A percentile compares a stretch with the other conserved stretches of the same genome.
phyloP scores from a whole-genome alignment of 2,888 invertebrate species.

The Isotomurus palustris region DNA sequence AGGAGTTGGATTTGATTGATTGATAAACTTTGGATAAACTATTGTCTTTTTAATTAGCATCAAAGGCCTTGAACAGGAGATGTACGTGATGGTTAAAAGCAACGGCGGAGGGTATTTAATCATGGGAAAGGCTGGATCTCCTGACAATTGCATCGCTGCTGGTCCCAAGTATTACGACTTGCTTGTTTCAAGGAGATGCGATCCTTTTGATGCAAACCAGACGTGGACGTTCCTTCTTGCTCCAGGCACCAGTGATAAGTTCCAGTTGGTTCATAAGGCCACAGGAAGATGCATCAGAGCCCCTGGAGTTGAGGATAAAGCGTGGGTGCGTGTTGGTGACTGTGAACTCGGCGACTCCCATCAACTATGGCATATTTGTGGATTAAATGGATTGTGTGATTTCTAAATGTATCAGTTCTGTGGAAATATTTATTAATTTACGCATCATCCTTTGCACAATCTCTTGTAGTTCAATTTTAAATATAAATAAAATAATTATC shows the following conservation, averaged over 20 bases:
- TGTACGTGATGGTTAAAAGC: conserved; percentile 30
- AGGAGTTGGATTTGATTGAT: not conserved
- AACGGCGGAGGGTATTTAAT: conserved; percentile 30
- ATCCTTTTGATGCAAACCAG: conserved; percentile 26
- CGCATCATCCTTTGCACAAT: too few species aligned
- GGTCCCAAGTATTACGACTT: conserved; percentile 29
- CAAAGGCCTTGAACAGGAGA: conserved; percentile 32
- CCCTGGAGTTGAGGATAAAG: conserved; percentile 28
- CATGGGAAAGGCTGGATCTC: conserved; percentile 28
- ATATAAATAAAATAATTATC: too few species aligned
- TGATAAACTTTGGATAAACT: not conserved
- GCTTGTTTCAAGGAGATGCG: conserved; percentile 23
- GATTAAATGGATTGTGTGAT: conserved; percentile 23
- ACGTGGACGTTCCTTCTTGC: conserved; percentile 25
- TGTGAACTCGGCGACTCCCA: conserved; percentile 27
- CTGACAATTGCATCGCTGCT: conserved; percentile 25
- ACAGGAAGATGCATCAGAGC: conserved; percentile 33
- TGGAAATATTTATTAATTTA: too few species aligned
- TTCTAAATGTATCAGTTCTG: too few species aligned
- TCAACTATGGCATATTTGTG: conserved; percentile 36
- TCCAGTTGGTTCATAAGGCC: conserved; percentile 28
- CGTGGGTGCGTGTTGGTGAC: conserved; percentile 31
- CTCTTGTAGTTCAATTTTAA: too few species aligned
- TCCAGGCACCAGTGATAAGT: conserved; percentile 24
- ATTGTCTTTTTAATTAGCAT: conserved; percentile 13